Evolutionary conservation across 2,797 vertebrate species (phyloP).

Genomic region (Typhlichthys eigenmanni): DNA sequence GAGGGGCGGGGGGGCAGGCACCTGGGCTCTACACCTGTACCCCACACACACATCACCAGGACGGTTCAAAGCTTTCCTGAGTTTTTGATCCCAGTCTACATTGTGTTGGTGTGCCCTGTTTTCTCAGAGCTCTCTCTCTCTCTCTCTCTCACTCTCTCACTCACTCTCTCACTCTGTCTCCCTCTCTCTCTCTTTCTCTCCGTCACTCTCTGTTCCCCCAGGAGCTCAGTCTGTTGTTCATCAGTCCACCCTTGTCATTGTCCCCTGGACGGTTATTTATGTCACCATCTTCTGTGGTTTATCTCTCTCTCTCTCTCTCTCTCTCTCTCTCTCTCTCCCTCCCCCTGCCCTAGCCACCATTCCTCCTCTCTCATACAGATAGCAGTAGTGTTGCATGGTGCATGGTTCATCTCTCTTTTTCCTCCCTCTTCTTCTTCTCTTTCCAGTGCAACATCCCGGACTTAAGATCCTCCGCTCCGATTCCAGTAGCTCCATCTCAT

Average conservation of each 20-base stretch:
- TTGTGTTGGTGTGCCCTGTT: constrained; percentile 14
- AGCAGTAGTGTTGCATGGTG: constrained; percentile 45
- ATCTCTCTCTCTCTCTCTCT: not conserved
- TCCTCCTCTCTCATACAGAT: constrained; percentile 35
- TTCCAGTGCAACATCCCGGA: constrained; percentile 93
- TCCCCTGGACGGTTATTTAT: not conserved
- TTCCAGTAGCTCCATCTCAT: constrained; percentile 95
- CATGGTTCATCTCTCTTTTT: constrained; percentile 57
- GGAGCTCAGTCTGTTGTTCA: constrained; percentile 9
- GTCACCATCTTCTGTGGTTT: not conserved
- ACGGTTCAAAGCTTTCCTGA: too few species aligned
- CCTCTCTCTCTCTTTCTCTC: not conserved
- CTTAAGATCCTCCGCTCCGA: constrained; percentile 95
- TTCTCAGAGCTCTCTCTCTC: not conserved
- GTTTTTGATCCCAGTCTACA: constrained; percentile 3
- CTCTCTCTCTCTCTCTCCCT: constrained; percentile 50
- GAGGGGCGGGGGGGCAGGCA: not conserved
- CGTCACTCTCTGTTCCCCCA: constrained; percentile 3
- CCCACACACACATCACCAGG: not conserved
- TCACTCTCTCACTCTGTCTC: constrained; percentile 7
- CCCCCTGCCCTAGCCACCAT: constrained; percentile 38
- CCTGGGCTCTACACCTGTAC: not conserved
- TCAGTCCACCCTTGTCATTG: not conserved
- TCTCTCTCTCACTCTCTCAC: constrained; percentile 18
- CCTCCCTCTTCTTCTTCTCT: constrained; percentile 72